Base-by-base conservation (phyloP, 2,113 vertebrate genomes). In the Menura novaehollandiae region DNA sequence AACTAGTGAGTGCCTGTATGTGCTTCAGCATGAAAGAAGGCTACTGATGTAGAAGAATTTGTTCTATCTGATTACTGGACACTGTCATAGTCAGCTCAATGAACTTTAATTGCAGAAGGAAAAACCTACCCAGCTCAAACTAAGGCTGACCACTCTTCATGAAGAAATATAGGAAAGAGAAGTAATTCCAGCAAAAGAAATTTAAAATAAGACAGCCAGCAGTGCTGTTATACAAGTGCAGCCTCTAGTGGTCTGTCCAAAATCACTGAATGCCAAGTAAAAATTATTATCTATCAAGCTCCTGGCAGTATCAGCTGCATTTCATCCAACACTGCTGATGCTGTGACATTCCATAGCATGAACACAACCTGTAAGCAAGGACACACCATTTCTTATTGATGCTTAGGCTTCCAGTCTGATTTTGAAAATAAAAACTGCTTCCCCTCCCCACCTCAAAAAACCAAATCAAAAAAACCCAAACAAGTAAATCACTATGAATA, bases 171-270 rank as follows among this genome's bases (percentile, higher is more conserved):
- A 91, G 37, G 37, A 60, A 41, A 71, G 8, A 56, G 13, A 74
- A 85, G 37, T 19, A 85, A 68, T 47, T 76, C 5, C 30, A 82
- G 47, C 43, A 58, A 60, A 88, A 59, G 4, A 63, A 91, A 86
- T 73, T 20, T 51, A 35, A 92, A 79, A 39, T 46, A 11, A 62
- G 20, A 28, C 27, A 53, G 44, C 41, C n/a, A 67, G 67, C 75
- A 53, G 27, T 51, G 32, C 47, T 76, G 22, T 72, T 91, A 58
- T 86, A n/a, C 94, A 89, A 93, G 88, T 79, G 92, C 94, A 95
- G 66, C 96, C 96, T 96, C 97, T 97, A 96, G 92, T 95, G 96
- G 97, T 52, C 68, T 51, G 11, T 68, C 47, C 60, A 85, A 89
- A 89, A 92, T 47, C 53, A 56, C 30, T 33, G 39, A 81, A 43